Percentiles rank a stretch among this genome's conserved stretches.
These are phyloP conservation scores for Plagodis dolabraria DNA, from an alignment of 2,888 invertebrate species.

Conservation along the genomic window DNA sequence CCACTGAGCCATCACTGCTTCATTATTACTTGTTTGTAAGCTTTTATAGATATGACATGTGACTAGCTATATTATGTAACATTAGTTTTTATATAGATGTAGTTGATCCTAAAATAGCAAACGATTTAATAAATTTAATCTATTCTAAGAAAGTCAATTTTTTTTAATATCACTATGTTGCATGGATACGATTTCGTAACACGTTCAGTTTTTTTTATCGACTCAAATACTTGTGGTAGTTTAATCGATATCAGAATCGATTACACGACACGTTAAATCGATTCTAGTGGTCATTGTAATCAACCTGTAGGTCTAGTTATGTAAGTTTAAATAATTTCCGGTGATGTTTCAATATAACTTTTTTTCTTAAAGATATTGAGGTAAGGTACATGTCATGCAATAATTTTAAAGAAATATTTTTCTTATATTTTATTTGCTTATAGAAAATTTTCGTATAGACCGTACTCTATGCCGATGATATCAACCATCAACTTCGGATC, in stretches of 20 bases:
- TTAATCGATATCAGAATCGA: conserved; percentile 54
- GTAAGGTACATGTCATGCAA: too few species aligned
- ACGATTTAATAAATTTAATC: conserved; percentile 2
- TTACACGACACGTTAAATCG: conserved; percentile 37
- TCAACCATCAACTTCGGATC: too few species aligned
- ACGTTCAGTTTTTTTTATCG: conserved; percentile 31
- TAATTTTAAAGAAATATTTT: too few species aligned
- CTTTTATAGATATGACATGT: too few species aligned
- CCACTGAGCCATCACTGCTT: too few species aligned
- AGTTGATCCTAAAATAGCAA: conserved; percentile 10
- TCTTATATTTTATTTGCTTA: too few species aligned
- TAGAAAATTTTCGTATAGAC: too few species aligned
- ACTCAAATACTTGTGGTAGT: conserved; percentile 32
- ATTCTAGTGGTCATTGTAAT: conserved; percentile 20
- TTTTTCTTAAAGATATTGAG: too few species aligned
- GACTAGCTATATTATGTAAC: too few species aligned
- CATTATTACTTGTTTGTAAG: too few species aligned
- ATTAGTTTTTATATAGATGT: background rate
- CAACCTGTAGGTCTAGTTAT: conserved; percentile 28
- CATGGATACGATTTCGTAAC: conserved; percentile 24
- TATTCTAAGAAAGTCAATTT: background rate
- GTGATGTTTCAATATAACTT: conserved; percentile 4
- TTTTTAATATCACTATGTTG: conserved; percentile 9
- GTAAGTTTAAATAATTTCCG: conserved; percentile 16
- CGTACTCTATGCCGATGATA: too few species aligned